Evolutionary conservation across 2,888 invertebrate genomes (phyloP).

Genomic region (Podotricha telesiphe): DNA sequence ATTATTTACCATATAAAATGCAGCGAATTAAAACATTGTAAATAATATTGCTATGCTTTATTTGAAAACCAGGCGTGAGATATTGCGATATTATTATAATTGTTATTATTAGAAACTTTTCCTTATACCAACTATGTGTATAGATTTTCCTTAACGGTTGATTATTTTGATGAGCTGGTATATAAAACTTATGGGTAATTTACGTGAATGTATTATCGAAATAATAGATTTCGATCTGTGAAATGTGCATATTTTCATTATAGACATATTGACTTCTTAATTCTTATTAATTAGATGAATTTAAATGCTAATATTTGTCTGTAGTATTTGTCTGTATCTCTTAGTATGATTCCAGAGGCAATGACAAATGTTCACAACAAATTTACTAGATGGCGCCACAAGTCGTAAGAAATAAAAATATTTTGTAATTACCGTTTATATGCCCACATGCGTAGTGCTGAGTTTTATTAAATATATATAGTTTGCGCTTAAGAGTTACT

Average conservation of each 20-base stretch:
- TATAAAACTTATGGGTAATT: neutral
- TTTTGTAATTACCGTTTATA: neutral
- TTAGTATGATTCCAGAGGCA: neutral
- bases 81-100: neutral
- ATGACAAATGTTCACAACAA: neutral
- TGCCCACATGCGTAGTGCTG: neutral
- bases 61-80: neutral
- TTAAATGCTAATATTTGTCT: neutral
- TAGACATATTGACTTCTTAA: no score
- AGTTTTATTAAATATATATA: neutral
- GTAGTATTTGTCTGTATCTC: neutral
- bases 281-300: no score
- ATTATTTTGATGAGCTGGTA: neutral
- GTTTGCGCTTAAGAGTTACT: neutral
- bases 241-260: no score
- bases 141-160: constrained; percentile 1
- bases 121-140: neutral
- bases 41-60: neutral
- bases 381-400: constrained; percentile 13
- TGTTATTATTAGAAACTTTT: neutral
- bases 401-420: neutral
- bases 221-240: no score
- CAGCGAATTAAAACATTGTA: neutral
- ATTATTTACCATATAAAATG: neutral
- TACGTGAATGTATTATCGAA: neutral